Base-by-base conservation (phyloP, 2,797 vertebrate species). In the Argya squamiceps region DNA sequence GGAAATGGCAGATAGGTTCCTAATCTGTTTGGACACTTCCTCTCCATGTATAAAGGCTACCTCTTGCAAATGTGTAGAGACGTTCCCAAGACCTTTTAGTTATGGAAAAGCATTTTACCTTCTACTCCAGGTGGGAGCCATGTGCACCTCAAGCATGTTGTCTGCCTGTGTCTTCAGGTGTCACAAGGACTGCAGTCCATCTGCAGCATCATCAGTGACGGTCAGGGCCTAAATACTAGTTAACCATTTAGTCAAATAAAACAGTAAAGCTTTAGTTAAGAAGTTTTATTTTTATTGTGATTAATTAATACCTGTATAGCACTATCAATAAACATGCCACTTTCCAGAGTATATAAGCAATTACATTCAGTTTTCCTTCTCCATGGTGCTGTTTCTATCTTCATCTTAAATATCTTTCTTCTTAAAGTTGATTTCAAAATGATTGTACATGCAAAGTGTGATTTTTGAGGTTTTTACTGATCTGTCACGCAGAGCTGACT, bases 131-230 rank as follows among this genome's bases (percentile, higher is more conserved):
- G 41, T 26, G 49, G 53, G 49, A 93, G 44, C 41, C 50, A 8
- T 39, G 56, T 2, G 1, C 15, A 50, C 41, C 22, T 68, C 46
- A 53, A 47, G 44, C 3, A 0, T 5, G 1, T 68, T 60, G 22
- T 41, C 43, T 73, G 26, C 55, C 2, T 0, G 0, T 36, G 4
- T 56, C 69, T 39, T 70, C 34, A 20, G 30, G 12, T 78, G 15
- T 62, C 65, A 44, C 10, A 47, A 47, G 60, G 41, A 37, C 44
- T 74, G 63, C 59, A 86, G 46, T 36, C 37, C 27, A 41, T 53
- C 58, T 3, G 0, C 52, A 53, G 46, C 79, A 83, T 11, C 23
- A 30, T 69, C 62, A 46, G 55, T 10, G 12, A 65, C 34, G 43
- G 50, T 64, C n/a, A 47, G 62, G 41, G 10, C 9, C 22, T 63